Conservation (phyloP, 2,888 invertebrate species). For the Patella depressa region DNA sequence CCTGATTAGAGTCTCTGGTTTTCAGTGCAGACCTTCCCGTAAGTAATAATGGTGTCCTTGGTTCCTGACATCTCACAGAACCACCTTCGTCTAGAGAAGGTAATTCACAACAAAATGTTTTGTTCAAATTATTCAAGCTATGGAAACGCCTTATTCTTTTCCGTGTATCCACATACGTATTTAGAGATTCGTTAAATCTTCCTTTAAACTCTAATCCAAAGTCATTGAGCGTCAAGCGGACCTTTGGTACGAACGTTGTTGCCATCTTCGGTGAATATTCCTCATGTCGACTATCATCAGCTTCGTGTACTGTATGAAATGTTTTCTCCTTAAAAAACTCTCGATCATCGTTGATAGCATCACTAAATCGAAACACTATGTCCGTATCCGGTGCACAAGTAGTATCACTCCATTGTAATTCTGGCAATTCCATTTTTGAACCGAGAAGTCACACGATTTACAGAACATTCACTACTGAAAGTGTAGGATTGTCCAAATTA, state of each 20-base stretch:
- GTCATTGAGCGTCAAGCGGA: conserved; percentile 43
- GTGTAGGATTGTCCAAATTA: too few species aligned
- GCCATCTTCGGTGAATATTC: neutral
- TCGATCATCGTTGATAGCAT: conserved; percentile 50
- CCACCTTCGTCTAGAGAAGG: neutral
- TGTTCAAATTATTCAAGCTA: conserved; percentile 25
- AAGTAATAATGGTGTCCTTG: neutral
- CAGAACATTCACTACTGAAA: too few species aligned
- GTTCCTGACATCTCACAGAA: neutral
- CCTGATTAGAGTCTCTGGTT: neutral
- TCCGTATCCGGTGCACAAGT: conserved; percentile 41
- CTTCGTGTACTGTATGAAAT: conserved; percentile 10
- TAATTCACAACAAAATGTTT: too few species aligned
- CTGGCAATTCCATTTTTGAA: too few species aligned
- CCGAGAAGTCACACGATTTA: too few species aligned
- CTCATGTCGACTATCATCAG: conserved; percentile 15
- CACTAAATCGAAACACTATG: conserved; percentile 52
- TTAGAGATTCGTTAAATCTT: conserved; percentile 55
- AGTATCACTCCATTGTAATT: neutral
- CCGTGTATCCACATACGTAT: conserved; percentile 50
- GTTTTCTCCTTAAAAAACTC: conserved; percentile 43
- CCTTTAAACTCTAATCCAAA: conserved; percentile 27
- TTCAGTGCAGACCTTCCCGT: conserved; percentile 1
- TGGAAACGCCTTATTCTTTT: conserved; percentile 34
- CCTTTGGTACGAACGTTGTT: conserved; percentile 20